A percentile compares a stretch with the other conserved stretches of the same genome.
phyloP scores from a whole-genome alignment of 2,797 vertebrate genomes.

The Lithobates sylvaticus region DNA sequence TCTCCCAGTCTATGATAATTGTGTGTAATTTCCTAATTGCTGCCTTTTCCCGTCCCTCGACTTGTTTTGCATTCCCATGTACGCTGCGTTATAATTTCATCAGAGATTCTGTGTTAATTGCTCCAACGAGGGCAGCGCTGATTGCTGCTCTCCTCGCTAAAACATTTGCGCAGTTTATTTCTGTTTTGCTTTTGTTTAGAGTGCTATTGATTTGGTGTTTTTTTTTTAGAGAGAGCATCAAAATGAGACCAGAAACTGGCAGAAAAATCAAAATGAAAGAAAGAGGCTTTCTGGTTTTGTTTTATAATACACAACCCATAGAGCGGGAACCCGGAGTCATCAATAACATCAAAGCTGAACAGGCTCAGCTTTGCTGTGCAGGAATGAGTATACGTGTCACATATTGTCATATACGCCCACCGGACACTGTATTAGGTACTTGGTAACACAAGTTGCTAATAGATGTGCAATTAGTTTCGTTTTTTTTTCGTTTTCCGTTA shows the following conservation, averaged over 20 bases:
- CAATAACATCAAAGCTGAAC: no score
- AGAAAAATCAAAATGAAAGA: no score
- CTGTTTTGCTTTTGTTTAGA: background rate
- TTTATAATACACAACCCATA: background rate
- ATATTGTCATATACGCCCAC: no score
- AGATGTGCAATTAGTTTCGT: no score
- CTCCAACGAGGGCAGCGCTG: background rate
- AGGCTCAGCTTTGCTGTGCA: no score
- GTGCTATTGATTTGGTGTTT: background rate
- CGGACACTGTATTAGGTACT: no score
- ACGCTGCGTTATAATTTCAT: constrained; percentile 18
- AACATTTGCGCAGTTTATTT: background rate
- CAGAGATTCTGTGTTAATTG: constrained; percentile 5
- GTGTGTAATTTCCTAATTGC: constrained; percentile 43
- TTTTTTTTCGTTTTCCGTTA: no score
- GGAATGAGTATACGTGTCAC: no score
- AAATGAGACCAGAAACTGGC: background rate
- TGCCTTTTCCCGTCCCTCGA: background rate
- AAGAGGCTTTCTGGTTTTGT: background rate
- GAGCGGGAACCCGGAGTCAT: no score
- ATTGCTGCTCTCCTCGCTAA: background rate
- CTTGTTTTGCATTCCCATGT: constrained; percentile 11
- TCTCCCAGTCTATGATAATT: constrained; percentile 26
- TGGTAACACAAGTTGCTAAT: no score
- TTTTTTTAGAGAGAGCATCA: background rate